These are phyloP conservation scores for Sarotherodon lohbergeri DNA, from an alignment of 2,113 vertebrate genomes.

Conservation along the genomic window DNA sequence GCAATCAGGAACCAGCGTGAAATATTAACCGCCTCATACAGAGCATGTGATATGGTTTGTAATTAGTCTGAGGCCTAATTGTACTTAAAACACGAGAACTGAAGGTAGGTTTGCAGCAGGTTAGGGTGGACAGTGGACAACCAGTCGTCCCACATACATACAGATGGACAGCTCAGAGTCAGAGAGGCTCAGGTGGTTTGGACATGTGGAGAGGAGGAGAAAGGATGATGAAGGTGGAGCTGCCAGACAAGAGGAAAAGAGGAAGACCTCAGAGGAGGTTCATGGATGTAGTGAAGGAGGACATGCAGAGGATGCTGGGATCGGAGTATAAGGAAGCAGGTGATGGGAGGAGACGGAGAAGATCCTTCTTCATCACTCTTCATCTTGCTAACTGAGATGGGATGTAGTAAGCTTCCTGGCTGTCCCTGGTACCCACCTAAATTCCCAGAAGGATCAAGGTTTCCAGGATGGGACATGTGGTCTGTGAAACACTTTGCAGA, in stretches of 20 bases:
- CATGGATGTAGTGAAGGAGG: neutral
- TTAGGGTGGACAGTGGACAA: neutral
- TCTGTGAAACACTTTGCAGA: neutral
- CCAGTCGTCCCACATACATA: neutral
- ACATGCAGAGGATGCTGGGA: neutral
- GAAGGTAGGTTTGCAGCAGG: neutral
- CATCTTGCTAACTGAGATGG: neutral
- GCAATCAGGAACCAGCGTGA: neutral
- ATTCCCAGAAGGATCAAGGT: neutral
- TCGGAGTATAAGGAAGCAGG: neutral
- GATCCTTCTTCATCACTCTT: neutral
- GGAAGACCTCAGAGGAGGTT: neutral
- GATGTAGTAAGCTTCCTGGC: neutral
- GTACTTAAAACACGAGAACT: neutral
- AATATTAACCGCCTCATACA: neutral
- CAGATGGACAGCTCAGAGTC: neutral
- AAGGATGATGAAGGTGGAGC: neutral
- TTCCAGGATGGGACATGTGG: neutral
- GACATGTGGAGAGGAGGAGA: neutral
- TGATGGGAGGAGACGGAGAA: neutral
- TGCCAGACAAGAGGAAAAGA: neutral
- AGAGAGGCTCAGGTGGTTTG: neutral
- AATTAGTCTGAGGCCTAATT: neutral
- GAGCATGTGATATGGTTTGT: neutral
- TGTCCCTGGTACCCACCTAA: neutral